A percentile compares a stretch with the other conserved stretches of the same genome.
Conservation (phyloP, 2,113 vertebrate species). For the Gymnocephalus cernua region DNA sequence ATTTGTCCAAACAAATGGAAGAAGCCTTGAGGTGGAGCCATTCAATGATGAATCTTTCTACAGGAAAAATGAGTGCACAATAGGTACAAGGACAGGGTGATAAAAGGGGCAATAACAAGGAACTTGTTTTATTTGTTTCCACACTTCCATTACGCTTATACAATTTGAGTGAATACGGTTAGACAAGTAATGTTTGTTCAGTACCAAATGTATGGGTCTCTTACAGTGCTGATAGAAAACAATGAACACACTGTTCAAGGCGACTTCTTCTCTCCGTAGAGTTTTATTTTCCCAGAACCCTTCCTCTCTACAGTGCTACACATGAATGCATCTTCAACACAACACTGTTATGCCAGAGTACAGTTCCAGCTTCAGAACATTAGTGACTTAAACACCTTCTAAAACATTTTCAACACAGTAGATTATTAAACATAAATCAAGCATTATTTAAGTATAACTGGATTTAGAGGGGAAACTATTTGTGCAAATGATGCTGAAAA, state of each 20-base stretch:
- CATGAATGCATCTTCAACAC: background rate
- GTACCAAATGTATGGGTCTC: background rate
- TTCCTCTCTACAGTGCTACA: background rate
- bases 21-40: background rate
- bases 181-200: background rate
- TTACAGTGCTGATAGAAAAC: background rate
- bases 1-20: background rate
- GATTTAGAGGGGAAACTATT: background rate
- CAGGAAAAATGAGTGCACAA: background rate
- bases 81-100: no score
- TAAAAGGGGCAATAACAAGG: no score
- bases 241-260: background rate
- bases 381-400: background rate
- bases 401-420: background rate
- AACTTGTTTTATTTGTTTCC: no score
- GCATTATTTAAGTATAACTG: background rate
- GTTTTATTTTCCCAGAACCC: background rate
- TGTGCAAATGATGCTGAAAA: constrained; percentile 11
- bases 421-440: background rate
- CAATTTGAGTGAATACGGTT: background rate
- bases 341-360: background rate
- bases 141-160: no score
- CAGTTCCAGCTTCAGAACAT: background rate
- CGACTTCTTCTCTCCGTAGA: background rate
- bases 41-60: background rate